A percentile compares a stretch with the other conserved stretches of the same genome.
phyloP scores from a whole-genome alignment of 2,113 vertebrate species.

The Nycticorax nycticorax region DNA sequence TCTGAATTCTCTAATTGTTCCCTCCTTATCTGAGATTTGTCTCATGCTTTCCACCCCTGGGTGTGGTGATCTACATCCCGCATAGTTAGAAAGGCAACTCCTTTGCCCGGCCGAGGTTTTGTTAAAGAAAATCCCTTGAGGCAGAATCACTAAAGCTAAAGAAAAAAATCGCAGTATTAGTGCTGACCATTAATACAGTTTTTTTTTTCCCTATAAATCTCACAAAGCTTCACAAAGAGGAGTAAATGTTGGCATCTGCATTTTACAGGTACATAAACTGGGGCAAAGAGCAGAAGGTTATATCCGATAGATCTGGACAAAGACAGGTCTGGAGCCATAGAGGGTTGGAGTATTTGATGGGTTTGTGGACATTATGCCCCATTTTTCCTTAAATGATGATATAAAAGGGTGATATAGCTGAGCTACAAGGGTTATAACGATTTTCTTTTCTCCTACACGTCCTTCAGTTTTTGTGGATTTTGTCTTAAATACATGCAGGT shows the following conservation, averaged over 20 bases:
- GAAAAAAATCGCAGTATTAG: not conserved
- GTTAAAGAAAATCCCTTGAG: not conserved
- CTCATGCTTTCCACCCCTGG: constrained; percentile 17
- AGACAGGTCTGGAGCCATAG: not conserved
- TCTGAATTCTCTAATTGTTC: constrained; percentile 48
- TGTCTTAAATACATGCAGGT: not conserved
- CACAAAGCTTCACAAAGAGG: not conserved
- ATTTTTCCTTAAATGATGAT: not conserved
- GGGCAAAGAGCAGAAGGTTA: not conserved
- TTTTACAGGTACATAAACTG: not conserved
- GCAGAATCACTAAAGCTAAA: not conserved
- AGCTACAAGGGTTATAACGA: not conserved
- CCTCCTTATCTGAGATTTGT: constrained; percentile 35
- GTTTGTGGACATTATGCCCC: not conserved
- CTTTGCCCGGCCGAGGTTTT: not conserved
- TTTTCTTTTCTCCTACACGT: not conserved
- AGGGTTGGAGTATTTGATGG: not conserved
- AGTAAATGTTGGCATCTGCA: not conserved
- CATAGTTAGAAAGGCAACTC: not conserved
- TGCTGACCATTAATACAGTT: not conserved
- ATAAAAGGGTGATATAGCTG: not conserved
- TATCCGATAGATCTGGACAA: not conserved
- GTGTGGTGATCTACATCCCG: constrained; percentile 35
- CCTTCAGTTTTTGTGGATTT: not conserved
- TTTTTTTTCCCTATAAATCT: not conserved